Base-by-base conservation (phyloP, 2,888 invertebrate genomes). In the Ommatoiulus sabulosus region DNA sequence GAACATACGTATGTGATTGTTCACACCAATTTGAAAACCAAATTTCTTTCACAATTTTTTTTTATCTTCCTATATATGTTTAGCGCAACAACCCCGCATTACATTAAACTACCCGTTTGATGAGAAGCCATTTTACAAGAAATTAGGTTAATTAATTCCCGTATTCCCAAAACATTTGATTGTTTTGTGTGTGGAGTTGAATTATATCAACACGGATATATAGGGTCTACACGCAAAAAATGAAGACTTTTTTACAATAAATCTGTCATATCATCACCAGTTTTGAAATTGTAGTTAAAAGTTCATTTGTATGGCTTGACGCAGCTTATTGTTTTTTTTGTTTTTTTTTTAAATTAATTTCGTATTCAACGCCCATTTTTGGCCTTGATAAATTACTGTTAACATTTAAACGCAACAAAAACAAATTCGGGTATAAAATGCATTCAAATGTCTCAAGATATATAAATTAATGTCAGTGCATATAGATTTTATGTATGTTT, bases 81-180 rank as follows among this genome's bases (percentile, higher is more conserved):
- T 12, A 80, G 80, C 80, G 4, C 80, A 80, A 35, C 24, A 80
- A 80, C 80, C 80, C 80, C 12, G 80, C 80, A 80, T 80, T 80
- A 80, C 2, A 35, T 80, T 80, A 24, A 80, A 5, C 35, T 63
- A 63, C 63, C 63, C 4, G 35, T 80, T 80, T 80, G 24, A 80
- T 80, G 24, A 80, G 15, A 80, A 80, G 35, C 35, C 12, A 12
- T 20, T 72, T 24, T 6, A 4, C 24, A 72, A 24, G 10, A 35
- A 80, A 80, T 12, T 8, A 24, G 35, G 12, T 35, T 35, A 35
- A 20, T 80, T 80, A 80, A 72, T 72, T 72, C 7, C 0, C 24
- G 20, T 8, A 72, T 24, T 24, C 8, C 24, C 72, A 4, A 20
- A 72, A 17, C 20, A 6, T 72, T 6, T 72, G 5, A 72, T 24